These are phyloP conservation scores for Sebastes matsubarae DNA, from an alignment of 2,797 vertebrate genomes.

Conservation along the genomic window DNA sequence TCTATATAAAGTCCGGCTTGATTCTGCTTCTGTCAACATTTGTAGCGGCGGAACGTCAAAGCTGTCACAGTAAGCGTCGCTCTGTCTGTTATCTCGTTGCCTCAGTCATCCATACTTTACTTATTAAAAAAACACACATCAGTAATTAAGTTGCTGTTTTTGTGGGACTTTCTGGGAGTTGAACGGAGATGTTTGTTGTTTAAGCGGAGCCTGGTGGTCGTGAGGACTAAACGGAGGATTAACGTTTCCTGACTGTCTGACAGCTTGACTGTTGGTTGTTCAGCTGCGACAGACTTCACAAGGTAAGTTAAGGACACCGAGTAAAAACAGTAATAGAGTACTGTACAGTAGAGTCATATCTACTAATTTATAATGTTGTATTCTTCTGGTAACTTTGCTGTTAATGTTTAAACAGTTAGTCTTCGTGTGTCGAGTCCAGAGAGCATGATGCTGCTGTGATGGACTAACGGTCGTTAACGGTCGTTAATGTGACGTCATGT, in stretches of 20 bases:
- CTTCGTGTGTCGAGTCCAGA: accelerated
- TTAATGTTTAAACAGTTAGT: not conserved
- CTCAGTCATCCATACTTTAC: not conserved
- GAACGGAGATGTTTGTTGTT: not conserved
- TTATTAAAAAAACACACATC: too few species aligned
- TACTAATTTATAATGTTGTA: not conserved
- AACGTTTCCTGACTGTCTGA: not conserved
- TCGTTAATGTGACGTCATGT: too few species aligned
- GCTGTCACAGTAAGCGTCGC: slow-evolving; percentile 19
- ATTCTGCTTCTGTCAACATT: not conserved
- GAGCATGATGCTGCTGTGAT: not conserved
- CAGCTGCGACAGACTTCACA: not conserved
- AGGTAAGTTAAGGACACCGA: not conserved
- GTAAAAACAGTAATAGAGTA: too few species aligned
- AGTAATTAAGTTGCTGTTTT: not conserved
- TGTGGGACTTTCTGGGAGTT: not conserved
- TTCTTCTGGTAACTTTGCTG: not conserved
- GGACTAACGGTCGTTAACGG: not conserved
- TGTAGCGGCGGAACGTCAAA: not conserved
- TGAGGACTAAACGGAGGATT: not conserved
- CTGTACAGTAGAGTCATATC: too few species aligned
- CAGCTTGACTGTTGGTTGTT: not conserved
- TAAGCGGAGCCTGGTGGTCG: not conserved
- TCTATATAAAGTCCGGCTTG: not conserved
- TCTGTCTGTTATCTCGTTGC: not conserved